Percentiles rank a stretch among this genome's conserved stretches.
Conservation (phyloP, 2,797 vertebrate genomes). For the Hoplostethus atlanticus region DNA sequence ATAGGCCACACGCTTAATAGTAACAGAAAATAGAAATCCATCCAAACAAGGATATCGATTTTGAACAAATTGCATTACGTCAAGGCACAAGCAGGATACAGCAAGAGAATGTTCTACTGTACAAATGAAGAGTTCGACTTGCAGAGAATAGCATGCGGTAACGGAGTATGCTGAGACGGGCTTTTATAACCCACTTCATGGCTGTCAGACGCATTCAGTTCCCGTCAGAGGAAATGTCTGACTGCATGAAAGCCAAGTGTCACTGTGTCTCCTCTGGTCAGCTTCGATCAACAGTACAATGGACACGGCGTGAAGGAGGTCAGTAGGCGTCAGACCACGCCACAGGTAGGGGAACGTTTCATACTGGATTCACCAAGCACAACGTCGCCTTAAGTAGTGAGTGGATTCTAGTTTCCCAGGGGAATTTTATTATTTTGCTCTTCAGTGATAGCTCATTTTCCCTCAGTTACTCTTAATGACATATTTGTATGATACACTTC, state of each 20-base stretch:
- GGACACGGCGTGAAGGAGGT: constrained; percentile 54
- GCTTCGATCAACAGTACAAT: constrained; percentile 59
- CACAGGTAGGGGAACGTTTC: not conserved
- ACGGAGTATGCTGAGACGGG: constrained; percentile 68
- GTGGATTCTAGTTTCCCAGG: constrained; percentile 34
- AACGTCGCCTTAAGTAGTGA: constrained; percentile 20
- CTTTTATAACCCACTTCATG: constrained; percentile 64
- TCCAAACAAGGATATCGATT: too few species aligned
- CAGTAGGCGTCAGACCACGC: constrained; percentile 33
- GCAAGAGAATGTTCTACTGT: constrained; percentile 34
- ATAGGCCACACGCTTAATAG: not conserved
- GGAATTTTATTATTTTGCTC: constrained; percentile 34
- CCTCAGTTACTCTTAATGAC: constrained; percentile 25
- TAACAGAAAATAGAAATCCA: too few species aligned
- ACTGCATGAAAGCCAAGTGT: constrained; percentile 53
- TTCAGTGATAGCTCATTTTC: constrained; percentile 24
- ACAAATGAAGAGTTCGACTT: constrained; percentile 57
- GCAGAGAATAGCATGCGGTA: constrained; percentile 54
- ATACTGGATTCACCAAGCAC: constrained; percentile 36
- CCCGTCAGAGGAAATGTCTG: constrained; percentile 77
- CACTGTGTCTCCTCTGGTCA: constrained; percentile 45
- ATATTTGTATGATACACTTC: constrained; percentile 11
- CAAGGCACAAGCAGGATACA: not conserved
- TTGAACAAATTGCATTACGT: too few species aligned
- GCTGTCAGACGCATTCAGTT: constrained; percentile 62